phyloP scores from a whole-genome alignment of 2,888 invertebrate genomes.

The Arctia plantaginis region DNA sequence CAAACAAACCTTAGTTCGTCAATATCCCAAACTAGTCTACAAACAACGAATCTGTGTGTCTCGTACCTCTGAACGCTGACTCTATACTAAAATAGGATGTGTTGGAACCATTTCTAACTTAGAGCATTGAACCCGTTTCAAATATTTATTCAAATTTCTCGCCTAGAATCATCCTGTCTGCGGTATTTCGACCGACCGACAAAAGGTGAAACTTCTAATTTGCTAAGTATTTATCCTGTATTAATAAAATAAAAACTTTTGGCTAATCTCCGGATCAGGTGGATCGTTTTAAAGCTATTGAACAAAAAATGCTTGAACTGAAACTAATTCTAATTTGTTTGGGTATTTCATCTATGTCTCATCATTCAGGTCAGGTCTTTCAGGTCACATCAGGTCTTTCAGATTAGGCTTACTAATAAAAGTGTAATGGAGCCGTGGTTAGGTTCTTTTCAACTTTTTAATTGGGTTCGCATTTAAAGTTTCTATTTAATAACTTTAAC shows the following conservation, averaged over 20 bases:
- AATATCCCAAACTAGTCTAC: not conserved
- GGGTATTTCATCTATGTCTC: no score
- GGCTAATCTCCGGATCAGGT: not conserved
- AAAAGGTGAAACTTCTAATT: not conserved
- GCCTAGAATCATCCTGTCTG: conserved; percentile 1
- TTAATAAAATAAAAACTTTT: not conserved
- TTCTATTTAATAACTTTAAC: no score
- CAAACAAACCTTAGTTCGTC: not conserved
- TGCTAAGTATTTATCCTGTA: not conserved
- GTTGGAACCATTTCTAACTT: conserved; percentile 43
- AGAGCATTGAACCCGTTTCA: conserved; percentile 50
- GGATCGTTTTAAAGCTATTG: no score
- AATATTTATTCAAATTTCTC: conserved; percentile 35
- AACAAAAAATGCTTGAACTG: no score
- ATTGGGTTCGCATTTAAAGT: no score
- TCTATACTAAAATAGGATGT: conserved; percentile 54
- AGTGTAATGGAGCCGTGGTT: no score
- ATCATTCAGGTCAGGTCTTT: no score
- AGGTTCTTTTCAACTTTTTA: no score
- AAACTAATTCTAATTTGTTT: no score
- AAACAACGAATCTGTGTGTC: conserved; percentile 33
- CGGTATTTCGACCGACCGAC: not conserved
- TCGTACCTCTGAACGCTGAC: conserved; percentile 42
- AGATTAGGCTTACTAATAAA: no score
- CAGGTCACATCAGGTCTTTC: no score